Conservation (phyloP, 2,888 invertebrate species). For the Zeuzera pyrina region DNA sequence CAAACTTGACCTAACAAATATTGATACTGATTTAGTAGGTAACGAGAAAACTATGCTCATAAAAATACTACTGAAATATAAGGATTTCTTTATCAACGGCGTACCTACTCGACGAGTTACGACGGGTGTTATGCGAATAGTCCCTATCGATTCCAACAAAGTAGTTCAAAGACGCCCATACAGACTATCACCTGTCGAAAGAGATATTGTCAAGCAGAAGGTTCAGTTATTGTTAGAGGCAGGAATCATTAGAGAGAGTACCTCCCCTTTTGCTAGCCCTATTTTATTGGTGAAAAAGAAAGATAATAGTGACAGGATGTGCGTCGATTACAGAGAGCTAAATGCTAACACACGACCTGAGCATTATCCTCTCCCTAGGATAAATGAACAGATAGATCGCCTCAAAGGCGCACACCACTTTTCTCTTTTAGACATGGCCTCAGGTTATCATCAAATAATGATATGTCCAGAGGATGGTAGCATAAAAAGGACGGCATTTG, state of each 20-base stretch:
- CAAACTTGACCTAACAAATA: too few relatives aligned
- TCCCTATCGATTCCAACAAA: background rate
- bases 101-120: background rate
- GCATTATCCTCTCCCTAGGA: background rate
- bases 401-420: background rate
- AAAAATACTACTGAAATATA: background rate
- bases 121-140: background rate
- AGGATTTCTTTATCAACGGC: background rate
- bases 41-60: background rate
- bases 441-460: background rate
- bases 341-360: too few relatives aligned
- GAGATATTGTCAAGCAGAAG: too few relatives aligned
- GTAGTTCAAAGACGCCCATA: background rate
- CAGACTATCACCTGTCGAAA: too few relatives aligned
- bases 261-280: too few relatives aligned
- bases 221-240: too few relatives aligned
- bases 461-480: background rate
- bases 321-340: too few relatives aligned
- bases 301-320: too few relatives aligned
- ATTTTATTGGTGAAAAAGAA: too few relatives aligned
- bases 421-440: background rate
- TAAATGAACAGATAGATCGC: background rate
- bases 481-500: background rate
- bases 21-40: background rate
- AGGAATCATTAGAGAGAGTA: too few relatives aligned